These are phyloP conservation scores for Xestia ashworthii DNA, from an alignment of 2,888 invertebrate genomes.

Conservation along the genomic window DNA sequence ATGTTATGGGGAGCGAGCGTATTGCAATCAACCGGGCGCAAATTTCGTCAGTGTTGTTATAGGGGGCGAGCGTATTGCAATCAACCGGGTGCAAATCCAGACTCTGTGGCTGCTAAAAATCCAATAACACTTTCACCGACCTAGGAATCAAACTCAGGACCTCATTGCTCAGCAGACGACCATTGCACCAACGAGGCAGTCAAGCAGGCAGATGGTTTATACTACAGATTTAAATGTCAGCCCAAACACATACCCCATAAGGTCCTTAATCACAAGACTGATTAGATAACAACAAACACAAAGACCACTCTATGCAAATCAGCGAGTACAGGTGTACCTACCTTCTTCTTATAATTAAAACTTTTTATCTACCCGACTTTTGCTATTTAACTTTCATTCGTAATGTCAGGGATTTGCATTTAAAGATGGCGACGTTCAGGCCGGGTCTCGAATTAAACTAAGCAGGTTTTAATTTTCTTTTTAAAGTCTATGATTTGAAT, in stretches of 20 bases:
- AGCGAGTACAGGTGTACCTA: constrained; percentile 68
- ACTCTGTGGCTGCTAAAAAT: too few species aligned
- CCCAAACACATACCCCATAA: not conserved
- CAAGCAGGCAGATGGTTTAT: too few species aligned
- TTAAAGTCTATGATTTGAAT: constrained; percentile 10
- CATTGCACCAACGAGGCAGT: too few species aligned
- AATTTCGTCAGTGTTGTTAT: too few species aligned
- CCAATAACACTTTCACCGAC: too few species aligned
- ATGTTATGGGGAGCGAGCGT: too few species aligned
- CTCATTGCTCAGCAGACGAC: too few species aligned
- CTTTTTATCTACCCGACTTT: constrained; percentile 68
- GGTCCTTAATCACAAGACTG: not conserved
- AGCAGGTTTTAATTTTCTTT: constrained; percentile 30
- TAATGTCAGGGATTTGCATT: constrained; percentile 61
- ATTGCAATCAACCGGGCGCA: too few species aligned
- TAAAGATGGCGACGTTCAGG: constrained; percentile 45
- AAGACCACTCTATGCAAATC: constrained; percentile 57
- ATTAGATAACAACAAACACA: constrained; percentile 26
- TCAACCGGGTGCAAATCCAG: too few species aligned
- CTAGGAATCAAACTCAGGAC: too few species aligned
- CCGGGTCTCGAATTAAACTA: constrained; percentile 39
- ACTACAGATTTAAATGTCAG: not conserved
- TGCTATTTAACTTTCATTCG: constrained; percentile 54
- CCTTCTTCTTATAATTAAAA: constrained; percentile 70
- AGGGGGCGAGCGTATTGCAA: too few species aligned